A percentile compares a stretch with the other conserved stretches of the same genome.
Evolutionary conservation across 1,140 invertebrate species (phyloP).

Genomic region (Drosophila lacteicornis): DNA sequence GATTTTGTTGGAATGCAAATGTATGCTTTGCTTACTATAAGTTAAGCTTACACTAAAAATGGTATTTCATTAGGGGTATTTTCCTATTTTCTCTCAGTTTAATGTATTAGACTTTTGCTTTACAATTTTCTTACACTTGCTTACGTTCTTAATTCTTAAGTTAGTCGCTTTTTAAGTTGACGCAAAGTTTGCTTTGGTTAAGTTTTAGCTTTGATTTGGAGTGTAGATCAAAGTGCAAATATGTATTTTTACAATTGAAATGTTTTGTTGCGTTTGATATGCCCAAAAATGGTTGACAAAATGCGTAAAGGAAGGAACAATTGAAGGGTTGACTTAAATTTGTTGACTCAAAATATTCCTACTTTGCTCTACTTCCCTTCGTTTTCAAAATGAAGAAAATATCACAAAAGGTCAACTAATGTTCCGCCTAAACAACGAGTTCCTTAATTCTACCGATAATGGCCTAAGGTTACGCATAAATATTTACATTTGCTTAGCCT

Average conservation of each 20-base stretch:
- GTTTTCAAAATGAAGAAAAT: conserved; percentile 48
- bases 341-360: conserved; percentile 5
- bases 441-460: conserved; percentile 15
- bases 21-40: conserved; percentile 7
- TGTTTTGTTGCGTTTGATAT: conserved; percentile 64
- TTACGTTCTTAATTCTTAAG: conserved; percentile 17
- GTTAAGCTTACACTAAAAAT: conserved; percentile 20
- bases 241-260: conserved; percentile 74
- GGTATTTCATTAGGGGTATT: conserved; percentile 12
- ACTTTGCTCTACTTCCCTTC: conserved; percentile 18
- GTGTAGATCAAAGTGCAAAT: conserved; percentile 38
- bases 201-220: conserved; percentile 39
- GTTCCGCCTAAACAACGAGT: conserved; percentile 47
- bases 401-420: conserved; percentile 54
- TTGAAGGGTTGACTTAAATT: conserved; percentile 2
- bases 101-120: conserved; percentile 36
- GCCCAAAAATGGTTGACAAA: conserved; percentile 43
- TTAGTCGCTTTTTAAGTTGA: conserved; percentile 9
- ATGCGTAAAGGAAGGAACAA: conserved; percentile 11
- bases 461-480: conserved; percentile 46
- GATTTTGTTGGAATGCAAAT: conserved; percentile 36
- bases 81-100: conserved; percentile 2
- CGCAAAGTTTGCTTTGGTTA: conserved; percentile 18
- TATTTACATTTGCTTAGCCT: conserved; percentile 68
- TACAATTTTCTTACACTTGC: conserved; percentile 51